Conservation (phyloP, 1,140 invertebrate genomes). For the Drosophila erecta region DNA sequence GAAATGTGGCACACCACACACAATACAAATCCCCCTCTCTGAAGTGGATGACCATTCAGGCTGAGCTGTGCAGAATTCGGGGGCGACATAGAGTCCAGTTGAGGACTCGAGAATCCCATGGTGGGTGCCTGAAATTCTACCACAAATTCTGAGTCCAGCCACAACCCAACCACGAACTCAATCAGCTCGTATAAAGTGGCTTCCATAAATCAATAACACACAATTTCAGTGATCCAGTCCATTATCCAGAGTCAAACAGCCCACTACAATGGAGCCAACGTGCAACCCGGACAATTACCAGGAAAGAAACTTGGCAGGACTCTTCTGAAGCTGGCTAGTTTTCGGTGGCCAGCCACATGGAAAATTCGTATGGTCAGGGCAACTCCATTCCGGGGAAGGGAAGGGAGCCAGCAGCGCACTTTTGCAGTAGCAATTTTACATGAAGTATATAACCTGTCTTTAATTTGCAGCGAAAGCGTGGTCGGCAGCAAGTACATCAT, state of each 20-base stretch:
- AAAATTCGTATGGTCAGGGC: constrained; percentile 46
- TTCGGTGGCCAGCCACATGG: constrained; percentile 52
- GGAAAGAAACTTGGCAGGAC: constrained; percentile 12
- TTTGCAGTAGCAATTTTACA: constrained; percentile 2
- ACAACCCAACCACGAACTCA: constrained; percentile 40
- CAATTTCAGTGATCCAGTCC: constrained; percentile 56
- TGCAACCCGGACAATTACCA: constrained; percentile 39
- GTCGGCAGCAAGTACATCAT: constrained; percentile 30
- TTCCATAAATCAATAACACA: constrained; percentile 62
- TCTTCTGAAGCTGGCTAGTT: constrained; percentile 13
- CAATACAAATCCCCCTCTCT: background rate
- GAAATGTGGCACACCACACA: constrained; percentile 34
- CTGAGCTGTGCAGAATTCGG: constrained; percentile 43
- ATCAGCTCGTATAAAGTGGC: constrained; percentile 33
- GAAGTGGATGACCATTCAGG: constrained; percentile 24
- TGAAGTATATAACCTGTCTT: constrained; percentile 28
- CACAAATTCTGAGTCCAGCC: constrained; percentile 1
- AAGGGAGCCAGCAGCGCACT: background rate
- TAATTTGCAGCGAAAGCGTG: constrained; percentile 53
- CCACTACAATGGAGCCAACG: constrained; percentile 12
- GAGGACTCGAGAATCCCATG: background rate
- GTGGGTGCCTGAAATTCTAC: background rate
- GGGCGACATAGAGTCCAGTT: constrained; percentile 26
- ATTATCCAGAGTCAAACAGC: constrained; percentile 26
- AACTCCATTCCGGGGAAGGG: background rate